Base-by-base conservation (phyloP, 2,888 invertebrate species). In the Ichneumoninae sp. region DNA sequence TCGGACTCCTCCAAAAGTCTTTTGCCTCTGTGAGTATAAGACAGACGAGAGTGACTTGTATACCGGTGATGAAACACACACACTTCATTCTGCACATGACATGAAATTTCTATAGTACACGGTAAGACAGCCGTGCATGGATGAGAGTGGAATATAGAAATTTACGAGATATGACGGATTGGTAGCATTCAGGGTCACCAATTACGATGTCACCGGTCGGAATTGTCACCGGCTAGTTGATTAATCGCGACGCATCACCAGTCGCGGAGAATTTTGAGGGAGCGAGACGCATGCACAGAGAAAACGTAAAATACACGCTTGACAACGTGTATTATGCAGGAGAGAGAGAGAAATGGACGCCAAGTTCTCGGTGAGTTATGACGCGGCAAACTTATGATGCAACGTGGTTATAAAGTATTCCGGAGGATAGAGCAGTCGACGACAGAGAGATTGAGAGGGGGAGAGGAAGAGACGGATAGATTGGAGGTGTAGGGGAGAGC, bases 291-390 rank as follows among this genome's bases (percentile, higher is more conserved):
- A 36, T 66, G 16, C n/a, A 40, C 40, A 10, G 19, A 36, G 50
- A 22, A 40, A 74, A 71, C 62, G 77, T 84, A 54, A 68, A 83
- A 83, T 80, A 80, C 80, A 76, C 33, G 80, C 65, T 83, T 75
- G 50, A 68, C 57, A 54, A 80, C 62, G 75, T 75, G 26, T 70
- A 75, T 70, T 76, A 80, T 80, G 57, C 33, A 71, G n/a, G 65
- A 66, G 26, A 30, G 52, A 76, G 70, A 89, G 88, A 88, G 88
- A 89, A 89, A 89, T 86, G 86, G 89, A 88, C 88, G 87, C 89
- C 88, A 87, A 90, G 88, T 88, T 88, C 85, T 87, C 86, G 86
- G 87, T 90, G 89, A 90, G 89, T 90, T 90, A 90, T 90, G 87
- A 88, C 86, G 88, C 86, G 88, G 88, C 86, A 86, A 68, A 86